Evolutionary conservation across 2,888 invertebrate species (phyloP).

Genomic region (Chrysomela aeneicollis): DNA sequence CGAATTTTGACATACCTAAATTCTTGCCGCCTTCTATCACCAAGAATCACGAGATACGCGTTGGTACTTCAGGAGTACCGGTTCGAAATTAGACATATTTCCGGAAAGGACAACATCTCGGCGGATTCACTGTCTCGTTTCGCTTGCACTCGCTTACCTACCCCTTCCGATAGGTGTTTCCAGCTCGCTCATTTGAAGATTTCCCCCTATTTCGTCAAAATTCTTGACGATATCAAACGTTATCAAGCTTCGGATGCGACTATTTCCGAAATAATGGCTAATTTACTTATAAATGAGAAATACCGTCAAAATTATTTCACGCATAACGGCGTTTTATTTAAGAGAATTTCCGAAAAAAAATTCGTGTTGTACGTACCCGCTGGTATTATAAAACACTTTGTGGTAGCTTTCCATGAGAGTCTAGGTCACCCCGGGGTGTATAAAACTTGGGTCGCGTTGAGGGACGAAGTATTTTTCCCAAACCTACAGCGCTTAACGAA

Average conservation of each 20-base stretch:
- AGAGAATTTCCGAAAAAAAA: neutral
- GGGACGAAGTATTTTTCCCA: slow-evolving; percentile 4
- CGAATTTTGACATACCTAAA: no score
- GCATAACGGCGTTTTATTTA: neutral
- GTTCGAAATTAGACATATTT: slow-evolving; percentile 12
- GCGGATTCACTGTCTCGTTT: slow-evolving; percentile 13
- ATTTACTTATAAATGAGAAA: no score
- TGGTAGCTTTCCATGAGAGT: neutral
- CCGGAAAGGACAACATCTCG: neutral
- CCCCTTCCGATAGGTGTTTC: neutral
- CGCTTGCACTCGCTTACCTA: neutral
- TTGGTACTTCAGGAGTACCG: slow-evolving; percentile 10
- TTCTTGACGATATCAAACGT: no score
- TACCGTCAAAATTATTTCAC: no score
- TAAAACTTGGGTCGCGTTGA: neutral
- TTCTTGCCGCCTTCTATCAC: slow-evolving; percentile 9
- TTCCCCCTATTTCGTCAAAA: no score
- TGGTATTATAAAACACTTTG: neutral
- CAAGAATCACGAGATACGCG: slow-evolving; percentile 8
- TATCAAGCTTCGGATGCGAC: no score
- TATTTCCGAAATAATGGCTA: neutral
- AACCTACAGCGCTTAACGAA: neutral
- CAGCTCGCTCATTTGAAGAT: slow-evolving; percentile 6
- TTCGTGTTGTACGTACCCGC: neutral
- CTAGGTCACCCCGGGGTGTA: neutral